These are phyloP conservation scores for Embiotoca jacksoni DNA, from an alignment of 2,113 vertebrate genomes.

Conservation along the genomic window DNA sequence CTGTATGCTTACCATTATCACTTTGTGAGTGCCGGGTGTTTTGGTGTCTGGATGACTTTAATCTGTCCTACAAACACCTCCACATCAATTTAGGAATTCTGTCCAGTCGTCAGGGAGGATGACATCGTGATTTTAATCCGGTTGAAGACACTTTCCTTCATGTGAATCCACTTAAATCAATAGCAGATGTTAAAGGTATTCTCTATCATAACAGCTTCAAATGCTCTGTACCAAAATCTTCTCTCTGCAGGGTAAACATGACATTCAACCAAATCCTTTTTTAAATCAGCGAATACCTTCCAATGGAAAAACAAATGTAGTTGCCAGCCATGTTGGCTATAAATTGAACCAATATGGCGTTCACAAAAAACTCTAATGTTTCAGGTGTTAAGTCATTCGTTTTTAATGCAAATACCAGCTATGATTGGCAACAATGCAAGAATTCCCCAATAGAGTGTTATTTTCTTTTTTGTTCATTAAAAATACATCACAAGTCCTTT, in stretches of 20 bases:
- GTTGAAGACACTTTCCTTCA: slow-evolving; percentile 46
- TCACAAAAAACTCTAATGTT: neutral
- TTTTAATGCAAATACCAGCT: neutral
- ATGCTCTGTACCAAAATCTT: slow-evolving; percentile 25
- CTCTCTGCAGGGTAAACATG: slow-evolving; percentile 47
- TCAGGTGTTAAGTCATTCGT: neutral
- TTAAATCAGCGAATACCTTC: slow-evolving; percentile 19
- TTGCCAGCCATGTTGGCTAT: slow-evolving; percentile 29
- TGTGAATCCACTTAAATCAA: slow-evolving; percentile 37
- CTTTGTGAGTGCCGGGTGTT: slow-evolving; percentile 41
- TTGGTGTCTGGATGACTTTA: slow-evolving; percentile 41
- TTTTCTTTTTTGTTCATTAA: neutral
- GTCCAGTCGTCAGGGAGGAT: slow-evolving; percentile 13
- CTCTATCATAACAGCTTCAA: slow-evolving; percentile 46
- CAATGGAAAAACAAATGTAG: neutral
- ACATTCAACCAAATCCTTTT: slow-evolving; percentile 32
- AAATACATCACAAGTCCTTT: neutral
- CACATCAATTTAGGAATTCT: slow-evolving; percentile 26
- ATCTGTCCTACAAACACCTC: slow-evolving; percentile 45
- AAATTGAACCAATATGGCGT: slow-evolving; percentile 44
- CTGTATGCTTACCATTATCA: slow-evolving; percentile 14
- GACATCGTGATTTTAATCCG: slow-evolving; percentile 41
- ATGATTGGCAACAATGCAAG: neutral
- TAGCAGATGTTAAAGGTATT: slow-evolving; percentile 62
- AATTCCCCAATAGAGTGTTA: neutral